phyloP scores from a whole-genome alignment of 2,888 invertebrate species.

The Callyntrura guangdongensis region DNA sequence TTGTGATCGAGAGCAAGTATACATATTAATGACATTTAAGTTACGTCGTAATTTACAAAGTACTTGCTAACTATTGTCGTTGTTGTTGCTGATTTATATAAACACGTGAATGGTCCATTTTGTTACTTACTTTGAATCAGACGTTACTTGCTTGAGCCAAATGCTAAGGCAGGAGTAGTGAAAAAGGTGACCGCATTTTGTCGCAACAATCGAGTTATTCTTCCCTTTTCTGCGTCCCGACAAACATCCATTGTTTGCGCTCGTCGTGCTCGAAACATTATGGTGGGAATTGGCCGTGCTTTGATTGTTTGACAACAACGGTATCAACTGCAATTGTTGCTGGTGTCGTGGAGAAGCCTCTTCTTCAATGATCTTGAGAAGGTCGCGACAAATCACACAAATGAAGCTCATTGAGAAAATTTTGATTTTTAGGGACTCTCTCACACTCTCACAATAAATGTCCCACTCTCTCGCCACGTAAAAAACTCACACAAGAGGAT shows the following conservation, averaged over 20 bases:
- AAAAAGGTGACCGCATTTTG: constrained; percentile 78
- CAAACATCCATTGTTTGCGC: constrained; percentile 44
- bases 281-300: constrained; percentile 31
- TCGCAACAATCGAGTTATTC: constrained; percentile 71
- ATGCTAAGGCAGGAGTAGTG: constrained; percentile 76
- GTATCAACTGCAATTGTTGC: background rate
- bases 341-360: constrained; percentile 47
- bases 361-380: constrained; percentile 73
- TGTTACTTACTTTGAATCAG: constrained; percentile 68
- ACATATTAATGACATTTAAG: too few species aligned
- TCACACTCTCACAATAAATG: constrained; percentile 7
- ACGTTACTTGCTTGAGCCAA: constrained; percentile 74
- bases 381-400: constrained; percentile 81
- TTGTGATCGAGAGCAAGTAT: too few species aligned
- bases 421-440: background rate
- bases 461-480: background rate
- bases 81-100: too few species aligned
- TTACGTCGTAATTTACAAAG: too few species aligned
- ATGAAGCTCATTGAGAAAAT: constrained; percentile 79
- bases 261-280: constrained; percentile 17
- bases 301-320: constrained; percentile 30
- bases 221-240: constrained; percentile 64
- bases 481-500: background rate
- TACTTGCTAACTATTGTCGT: too few species aligned
- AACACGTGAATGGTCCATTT: too few species aligned